Evolutionary conservation across 1,140 invertebrate genomes (phyloP), one percentile per base, ranked within the genome.

Genomic region (Bombus confusus): DNA sequence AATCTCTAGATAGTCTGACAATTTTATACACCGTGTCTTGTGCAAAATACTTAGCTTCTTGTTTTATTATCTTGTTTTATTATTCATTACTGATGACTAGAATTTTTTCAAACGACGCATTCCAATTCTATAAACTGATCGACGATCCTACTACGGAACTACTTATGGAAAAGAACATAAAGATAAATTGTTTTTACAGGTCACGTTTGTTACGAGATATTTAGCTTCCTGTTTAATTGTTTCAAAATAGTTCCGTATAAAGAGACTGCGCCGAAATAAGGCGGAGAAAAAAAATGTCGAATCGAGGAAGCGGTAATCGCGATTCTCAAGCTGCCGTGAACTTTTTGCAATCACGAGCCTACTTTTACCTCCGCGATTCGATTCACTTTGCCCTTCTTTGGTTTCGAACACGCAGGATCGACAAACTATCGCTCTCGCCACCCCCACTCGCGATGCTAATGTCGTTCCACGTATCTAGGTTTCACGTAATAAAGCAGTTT

Each of bases 401-500:
- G 76, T 47, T 75, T 47, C 52, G 52, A 28, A 39, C 37, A 12
- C 28, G 59, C 9, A 31, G 41, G 34, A 83, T 75, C 71, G 80
- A 13, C 64, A 37, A 71, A 72, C 76, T 85, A 85, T 80, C 76
- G 52, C 83, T 85, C 83, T 85, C 83, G 83, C 83, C 47, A 37
- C 68, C 83, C 76, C 82, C 66, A 62, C 69, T 31, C 25, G 3
- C 31, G 31, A n/a, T 37, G 66, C 64, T 39, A 57, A 79, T 82
- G 89, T 87, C 78, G 87, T 72, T 84, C 87, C 80, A 91, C 71
- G 82, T 87, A 91, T 83, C 57, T 86, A 89, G 72, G 85, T 79
- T 90, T 77, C 91, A 91, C 92, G 93, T 93, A 94, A 93, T 93
- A 92, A 92, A 92, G 90, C 87, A 94, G 93, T 94, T 94, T 94